Percentiles rank a stretch among this genome's conserved stretches.
Evolutionary conservation across 2,888 invertebrate genomes (phyloP).

Genomic region (Fragum fragum): DNA sequence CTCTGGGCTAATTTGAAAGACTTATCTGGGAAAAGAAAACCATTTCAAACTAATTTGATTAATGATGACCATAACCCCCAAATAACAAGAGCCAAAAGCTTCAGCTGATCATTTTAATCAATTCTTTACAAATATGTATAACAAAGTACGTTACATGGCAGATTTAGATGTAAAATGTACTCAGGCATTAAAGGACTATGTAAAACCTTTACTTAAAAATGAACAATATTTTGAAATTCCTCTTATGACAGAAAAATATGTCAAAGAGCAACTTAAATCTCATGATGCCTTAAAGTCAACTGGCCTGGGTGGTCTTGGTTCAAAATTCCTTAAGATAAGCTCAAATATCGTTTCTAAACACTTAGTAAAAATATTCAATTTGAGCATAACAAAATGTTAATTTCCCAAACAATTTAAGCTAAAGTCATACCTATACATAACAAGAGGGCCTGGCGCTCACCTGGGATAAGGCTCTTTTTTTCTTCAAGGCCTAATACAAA

Average conservation of each 20-base stretch:
- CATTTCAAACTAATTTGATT: background rate
- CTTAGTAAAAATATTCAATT: background rate
- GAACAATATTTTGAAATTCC: background rate
- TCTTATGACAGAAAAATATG: background rate
- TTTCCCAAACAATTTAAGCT: conserved; percentile 8
- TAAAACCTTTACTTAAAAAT: background rate
- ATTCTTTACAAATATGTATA: background rate
- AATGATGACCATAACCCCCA: background rate
- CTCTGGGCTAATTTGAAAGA: conserved; percentile 22
- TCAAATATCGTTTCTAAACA: conserved; percentile 7
- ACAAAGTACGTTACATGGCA: background rate
- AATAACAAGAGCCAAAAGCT: background rate
- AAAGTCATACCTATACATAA: conserved; percentile 11
- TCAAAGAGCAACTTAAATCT: background rate
- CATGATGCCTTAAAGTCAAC: background rate
- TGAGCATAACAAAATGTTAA: background rate
- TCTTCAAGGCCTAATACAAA: too few species aligned
- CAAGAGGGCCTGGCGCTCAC: too few species aligned
- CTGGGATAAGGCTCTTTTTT: too few species aligned
- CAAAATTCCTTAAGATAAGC: background rate
- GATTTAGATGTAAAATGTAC: background rate
- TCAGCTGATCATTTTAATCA: background rate
- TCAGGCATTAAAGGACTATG: too few species aligned
- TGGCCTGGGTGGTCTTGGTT: background rate
- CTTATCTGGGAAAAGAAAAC: conserved; percentile 8